Evolutionary conservation across 2,797 vertebrate species (phyloP), one percentile per base, ranked within the genome.

Genomic region (Echeneis naucrates): DNA sequence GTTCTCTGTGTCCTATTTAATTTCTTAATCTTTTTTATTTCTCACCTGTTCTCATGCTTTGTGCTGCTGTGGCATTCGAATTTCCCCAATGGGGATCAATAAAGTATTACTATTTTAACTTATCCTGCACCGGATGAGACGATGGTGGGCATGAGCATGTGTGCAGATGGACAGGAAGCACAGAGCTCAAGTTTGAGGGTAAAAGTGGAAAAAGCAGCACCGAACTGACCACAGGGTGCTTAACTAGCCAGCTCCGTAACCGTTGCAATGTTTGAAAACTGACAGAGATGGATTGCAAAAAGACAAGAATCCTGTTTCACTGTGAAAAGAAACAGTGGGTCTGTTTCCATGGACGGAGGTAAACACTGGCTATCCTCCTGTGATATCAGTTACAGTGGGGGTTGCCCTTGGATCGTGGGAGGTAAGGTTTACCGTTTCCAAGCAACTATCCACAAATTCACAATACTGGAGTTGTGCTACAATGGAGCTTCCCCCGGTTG

Each of bases 401-500:
- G 81, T 75, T 86, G 68, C 69, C 86, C 77, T 70, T 69, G 56
- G 66, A 77, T 64, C 19, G 54, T 59, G 71, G 74, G 78, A 77
- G 89, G 80, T 70, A 35, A 80, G 66, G 80, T 78, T 84, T 78
- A 77, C 60, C 53, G 88, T 92, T 75, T 84, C 89, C 77, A 68
- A 75, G 91, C 86, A 89, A 91, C 90, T 67, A 72, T 84, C 72
- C 57, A 2, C 32, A 58, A 60, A 52, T 83, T 77, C 48, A 81
- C 76, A 80, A 75, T 64, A 54, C 57, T 62, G 68, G 8, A 53
- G 64, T 65, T 1, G n/a, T 73, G 50, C n/a, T 53, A 81, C 78
- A 80, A 67, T 48, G 27, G 65, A 70, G 62, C 52, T 50, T 47
- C 78, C 47, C 66, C 27, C 9, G 21, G 62, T 40, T 75, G 59